Evolutionary conservation across 1,140 invertebrate genomes (phyloP).

Genomic region (Melipona quadrifasciata): DNA sequence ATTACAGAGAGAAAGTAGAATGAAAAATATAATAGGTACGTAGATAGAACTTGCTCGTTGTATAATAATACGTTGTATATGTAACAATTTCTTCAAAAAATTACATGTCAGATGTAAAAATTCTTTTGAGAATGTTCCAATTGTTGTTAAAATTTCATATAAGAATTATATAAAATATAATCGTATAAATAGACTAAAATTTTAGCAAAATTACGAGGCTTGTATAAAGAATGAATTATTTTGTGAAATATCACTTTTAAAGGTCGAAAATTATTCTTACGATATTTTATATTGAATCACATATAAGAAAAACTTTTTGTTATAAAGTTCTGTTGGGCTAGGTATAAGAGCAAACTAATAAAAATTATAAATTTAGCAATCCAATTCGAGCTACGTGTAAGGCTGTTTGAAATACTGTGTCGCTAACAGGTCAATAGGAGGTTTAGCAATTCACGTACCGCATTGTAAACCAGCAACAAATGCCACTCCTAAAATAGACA

Average conservation of each 20-base stretch:
- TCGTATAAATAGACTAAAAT: no score
- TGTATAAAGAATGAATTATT: no score
- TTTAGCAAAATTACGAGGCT: no score
- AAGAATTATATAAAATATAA: no score
- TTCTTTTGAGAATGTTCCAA: no score
- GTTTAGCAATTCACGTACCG: constrained; percentile 81
- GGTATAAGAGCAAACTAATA: neutral
- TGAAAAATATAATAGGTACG: neutral
- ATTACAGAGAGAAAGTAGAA: neutral
- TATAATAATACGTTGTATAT: neutral
- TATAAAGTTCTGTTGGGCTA: neutral
- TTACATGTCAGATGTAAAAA: no score
- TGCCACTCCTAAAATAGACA: constrained; percentile 90
- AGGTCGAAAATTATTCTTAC: no score
- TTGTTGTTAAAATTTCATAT: no score
- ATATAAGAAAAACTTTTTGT: no score
- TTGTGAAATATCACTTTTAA: no score
- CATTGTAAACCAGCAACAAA: constrained; percentile 90
- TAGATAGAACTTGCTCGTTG: neutral
- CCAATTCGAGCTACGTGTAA: neutral
- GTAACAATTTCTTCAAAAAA: no score
- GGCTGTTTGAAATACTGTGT: neutral
- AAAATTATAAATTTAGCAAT: neutral
- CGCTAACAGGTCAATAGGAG: constrained; percentile 6
- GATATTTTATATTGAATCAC: no score